A percentile compares a stretch with the other conserved stretches of the same genome.
Evolutionary conservation across 2,113 vertebrate genomes (phyloP).

Genomic region (Microtus richardsoni): DNA sequence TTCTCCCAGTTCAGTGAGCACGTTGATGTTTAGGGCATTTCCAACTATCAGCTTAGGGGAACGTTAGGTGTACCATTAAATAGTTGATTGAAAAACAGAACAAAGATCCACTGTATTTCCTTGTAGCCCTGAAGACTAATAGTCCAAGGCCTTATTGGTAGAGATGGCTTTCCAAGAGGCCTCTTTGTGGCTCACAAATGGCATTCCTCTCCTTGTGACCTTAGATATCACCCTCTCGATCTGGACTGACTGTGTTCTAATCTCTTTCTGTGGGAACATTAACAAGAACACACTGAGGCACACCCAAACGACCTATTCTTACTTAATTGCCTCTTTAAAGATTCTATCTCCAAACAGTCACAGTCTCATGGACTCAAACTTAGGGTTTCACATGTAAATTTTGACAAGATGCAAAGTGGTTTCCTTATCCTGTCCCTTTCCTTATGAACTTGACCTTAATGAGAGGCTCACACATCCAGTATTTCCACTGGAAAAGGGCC

Average conservation of each 20-base stretch:
- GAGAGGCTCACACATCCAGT: neutral
- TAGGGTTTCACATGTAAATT: neutral
- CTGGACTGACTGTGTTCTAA: neutral
- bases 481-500: neutral
- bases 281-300: neutral
- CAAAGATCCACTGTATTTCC: neutral
- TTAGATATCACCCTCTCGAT: neutral
- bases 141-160: neutral
- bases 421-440: neutral
- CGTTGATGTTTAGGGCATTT: neutral
- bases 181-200: neutral
- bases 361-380: neutral
- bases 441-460: neutral
- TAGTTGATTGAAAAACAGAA: neutral
- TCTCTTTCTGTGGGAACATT: neutral
- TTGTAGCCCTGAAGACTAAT: neutral
- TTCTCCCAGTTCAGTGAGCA: neutral
- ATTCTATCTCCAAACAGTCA: neutral
- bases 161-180: neutral
- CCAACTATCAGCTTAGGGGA: neutral
- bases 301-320: neutral
- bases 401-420: neutral
- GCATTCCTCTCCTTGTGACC: neutral
- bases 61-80: slow-evolving; percentile 8
- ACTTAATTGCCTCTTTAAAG: slow-evolving; percentile 8